Evolutionary conservation across 2,888 invertebrate species (phyloP).

Genomic region (Sphecodes monilicornis): DNA sequence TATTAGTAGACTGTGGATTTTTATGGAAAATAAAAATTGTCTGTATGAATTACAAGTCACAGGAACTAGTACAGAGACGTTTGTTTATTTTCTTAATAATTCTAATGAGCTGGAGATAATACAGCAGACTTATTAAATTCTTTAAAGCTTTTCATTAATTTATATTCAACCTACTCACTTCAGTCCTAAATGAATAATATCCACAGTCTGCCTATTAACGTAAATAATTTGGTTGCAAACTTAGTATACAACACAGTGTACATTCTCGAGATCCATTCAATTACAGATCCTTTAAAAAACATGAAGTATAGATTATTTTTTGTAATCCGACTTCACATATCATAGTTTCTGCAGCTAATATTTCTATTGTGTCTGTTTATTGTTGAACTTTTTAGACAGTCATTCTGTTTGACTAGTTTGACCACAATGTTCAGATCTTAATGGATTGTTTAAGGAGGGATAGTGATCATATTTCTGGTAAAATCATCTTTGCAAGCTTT

Average conservation of each 20-base stretch:
- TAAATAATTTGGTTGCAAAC: neutral
- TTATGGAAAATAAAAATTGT: neutral
- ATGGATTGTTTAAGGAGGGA: neutral
- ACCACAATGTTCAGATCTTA: neutral
- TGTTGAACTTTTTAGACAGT: neutral
- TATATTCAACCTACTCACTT: neutral
- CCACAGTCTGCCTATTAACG: too few relatives aligned
- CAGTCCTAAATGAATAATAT: neutral
- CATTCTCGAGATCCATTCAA: too few relatives aligned
- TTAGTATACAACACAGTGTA: neutral
- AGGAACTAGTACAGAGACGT: neutral
- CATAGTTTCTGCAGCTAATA: neutral
- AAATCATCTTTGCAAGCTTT: conserved; percentile 70
- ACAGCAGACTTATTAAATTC: neutral
- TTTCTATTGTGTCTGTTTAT: neutral
- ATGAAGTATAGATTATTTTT: neutral
- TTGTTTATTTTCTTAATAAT: neutral
- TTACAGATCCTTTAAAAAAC: neutral
- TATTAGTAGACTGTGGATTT: neutral
- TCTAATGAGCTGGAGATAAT: neutral
- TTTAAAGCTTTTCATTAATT: neutral
- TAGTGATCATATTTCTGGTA: conserved; percentile 45
- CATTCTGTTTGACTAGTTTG: too few relatives aligned
- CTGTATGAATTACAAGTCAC: neutral
- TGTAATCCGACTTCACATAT: neutral